phyloP scores from a whole-genome alignment of 23 tunicate genomes.

The Trididemnum nubilum region DNA sequence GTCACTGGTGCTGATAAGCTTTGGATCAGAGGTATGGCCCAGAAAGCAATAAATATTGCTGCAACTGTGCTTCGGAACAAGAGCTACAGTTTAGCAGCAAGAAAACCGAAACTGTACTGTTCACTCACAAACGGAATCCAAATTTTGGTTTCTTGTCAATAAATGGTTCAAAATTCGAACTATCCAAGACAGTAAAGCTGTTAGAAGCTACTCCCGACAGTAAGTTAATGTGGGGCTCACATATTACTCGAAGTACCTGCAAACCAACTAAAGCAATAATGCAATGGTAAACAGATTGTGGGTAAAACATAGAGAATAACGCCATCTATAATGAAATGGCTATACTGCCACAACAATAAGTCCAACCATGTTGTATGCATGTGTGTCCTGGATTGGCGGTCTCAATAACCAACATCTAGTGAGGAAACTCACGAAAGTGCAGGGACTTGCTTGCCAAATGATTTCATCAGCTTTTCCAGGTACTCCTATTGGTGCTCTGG shows the following conservation, averaged over 20 bases:
- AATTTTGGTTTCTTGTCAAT: background rate
- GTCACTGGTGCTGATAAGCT: background rate
- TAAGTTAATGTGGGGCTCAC: background rate
- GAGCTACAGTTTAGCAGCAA: background rate
- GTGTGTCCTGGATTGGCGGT: background rate
- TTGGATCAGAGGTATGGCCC: background rate
- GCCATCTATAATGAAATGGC: background rate
- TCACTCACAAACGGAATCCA: background rate
- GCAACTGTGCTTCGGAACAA: background rate
- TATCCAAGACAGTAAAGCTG: background rate
- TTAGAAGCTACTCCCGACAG: background rate
- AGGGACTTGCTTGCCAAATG: background rate
- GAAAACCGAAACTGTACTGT: background rate
- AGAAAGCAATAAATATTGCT: background rate
- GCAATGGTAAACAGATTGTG: background rate
- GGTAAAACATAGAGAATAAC: background rate
- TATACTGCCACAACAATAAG: too few relatives aligned
- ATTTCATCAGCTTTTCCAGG: background rate
- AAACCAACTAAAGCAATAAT: background rate
- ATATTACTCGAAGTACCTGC: background rate
- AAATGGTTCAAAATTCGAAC: background rate
- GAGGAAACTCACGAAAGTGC: background rate
- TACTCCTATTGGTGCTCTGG: background rate
- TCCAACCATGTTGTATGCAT: background rate
- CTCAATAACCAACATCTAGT: background rate